phyloP scores from a whole-genome alignment of 30 jellyfish, hydroid and myxozoan genomes.

The Turritopsis rubra region DNA sequence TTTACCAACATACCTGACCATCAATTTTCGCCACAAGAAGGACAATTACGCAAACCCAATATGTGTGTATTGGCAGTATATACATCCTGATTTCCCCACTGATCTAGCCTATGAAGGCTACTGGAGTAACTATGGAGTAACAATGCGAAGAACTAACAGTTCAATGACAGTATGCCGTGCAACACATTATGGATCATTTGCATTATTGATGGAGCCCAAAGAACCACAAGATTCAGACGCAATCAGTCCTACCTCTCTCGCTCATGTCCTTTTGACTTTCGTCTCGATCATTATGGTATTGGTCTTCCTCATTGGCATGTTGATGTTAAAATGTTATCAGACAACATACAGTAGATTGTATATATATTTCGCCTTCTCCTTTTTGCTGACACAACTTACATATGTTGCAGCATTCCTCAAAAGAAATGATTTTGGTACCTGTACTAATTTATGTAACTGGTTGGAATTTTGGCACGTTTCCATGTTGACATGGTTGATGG shows the following conservation, averaged over 20 bases:
- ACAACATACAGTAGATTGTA: not conserved
- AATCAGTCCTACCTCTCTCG: not conserved
- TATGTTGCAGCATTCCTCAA: not conserved
- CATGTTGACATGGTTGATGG: conserved; percentile 68
- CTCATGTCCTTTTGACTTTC: not conserved
- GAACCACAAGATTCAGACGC: not conserved
- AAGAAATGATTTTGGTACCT: conserved; percentile 10
- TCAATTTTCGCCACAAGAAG: conserved; percentile 53
- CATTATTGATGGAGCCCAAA: conserved; percentile 67
- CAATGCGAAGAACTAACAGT: conserved; percentile 33
- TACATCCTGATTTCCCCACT: conserved; percentile 29
- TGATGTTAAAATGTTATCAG: not conserved
- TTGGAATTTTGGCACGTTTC: conserved; percentile 59
- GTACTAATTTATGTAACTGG: conserved; percentile 43
- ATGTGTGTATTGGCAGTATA: conserved; percentile 86
- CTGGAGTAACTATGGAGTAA: conserved; percentile 85
- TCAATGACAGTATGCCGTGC: conserved; percentile 63
- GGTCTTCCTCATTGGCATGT: conserved; percentile 1
- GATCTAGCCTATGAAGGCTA: conserved; percentile 41
- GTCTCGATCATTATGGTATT: not conserved
- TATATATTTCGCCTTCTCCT: conserved; percentile 6
- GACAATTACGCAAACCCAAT: conserved; percentile 48
- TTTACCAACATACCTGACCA: conserved; percentile 55
- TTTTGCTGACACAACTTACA: not conserved
- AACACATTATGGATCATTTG: conserved; percentile 44